phyloP scores from a whole-genome alignment of 2,797 vertebrate genomes.

The Coregonus ussuriensis region DNA sequence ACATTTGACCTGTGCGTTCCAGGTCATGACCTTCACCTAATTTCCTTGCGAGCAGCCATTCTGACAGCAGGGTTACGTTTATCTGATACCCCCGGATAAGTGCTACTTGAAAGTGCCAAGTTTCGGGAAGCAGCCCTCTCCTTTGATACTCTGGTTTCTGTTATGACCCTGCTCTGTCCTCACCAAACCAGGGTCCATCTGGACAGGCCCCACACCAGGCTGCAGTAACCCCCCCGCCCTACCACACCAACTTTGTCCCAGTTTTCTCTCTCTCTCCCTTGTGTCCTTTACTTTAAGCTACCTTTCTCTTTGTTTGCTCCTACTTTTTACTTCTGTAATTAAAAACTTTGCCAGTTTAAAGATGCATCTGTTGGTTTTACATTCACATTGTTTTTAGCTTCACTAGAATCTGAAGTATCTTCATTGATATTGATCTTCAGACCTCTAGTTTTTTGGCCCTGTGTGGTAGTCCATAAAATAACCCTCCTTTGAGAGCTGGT shows the following conservation, averaged over 20 bases:
- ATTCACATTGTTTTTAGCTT: not conserved
- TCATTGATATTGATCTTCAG: slow-evolving; percentile 5
- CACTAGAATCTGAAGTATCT: not conserved
- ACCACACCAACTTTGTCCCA: not conserved
- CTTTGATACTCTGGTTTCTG: slow-evolving; percentile 91
- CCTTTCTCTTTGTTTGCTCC: not conserved
- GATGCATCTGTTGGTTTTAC: not conserved
- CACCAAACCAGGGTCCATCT: slow-evolving; percentile 82
- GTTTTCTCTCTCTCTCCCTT: slow-evolving; percentile 17
- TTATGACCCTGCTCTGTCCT: slow-evolving; percentile 73
- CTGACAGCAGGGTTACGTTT: slow-evolving; percentile 87
- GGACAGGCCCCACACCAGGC: slow-evolving; percentile 56
- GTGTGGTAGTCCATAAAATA: slow-evolving; percentile 64
- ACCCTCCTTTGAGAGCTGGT: slow-evolving; percentile 69
- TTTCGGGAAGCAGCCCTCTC: slow-evolving; percentile 71
- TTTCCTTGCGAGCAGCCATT: slow-evolving; percentile 74
- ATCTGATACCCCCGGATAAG: slow-evolving; percentile 84
- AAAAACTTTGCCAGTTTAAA: not conserved
- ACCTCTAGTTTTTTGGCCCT: slow-evolving; percentile 38
- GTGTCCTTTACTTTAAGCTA: not conserved
- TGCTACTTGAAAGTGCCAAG: slow-evolving; percentile 80
- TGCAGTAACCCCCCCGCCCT: slow-evolving; percentile 12
- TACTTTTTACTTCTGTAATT: not conserved
- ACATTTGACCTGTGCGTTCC: slow-evolving; percentile 80
- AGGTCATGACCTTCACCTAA: slow-evolving; percentile 82